Evolutionary conservation across 2,113 vertebrate genomes (phyloP).

Genomic region (Seriola dumerili): DNA sequence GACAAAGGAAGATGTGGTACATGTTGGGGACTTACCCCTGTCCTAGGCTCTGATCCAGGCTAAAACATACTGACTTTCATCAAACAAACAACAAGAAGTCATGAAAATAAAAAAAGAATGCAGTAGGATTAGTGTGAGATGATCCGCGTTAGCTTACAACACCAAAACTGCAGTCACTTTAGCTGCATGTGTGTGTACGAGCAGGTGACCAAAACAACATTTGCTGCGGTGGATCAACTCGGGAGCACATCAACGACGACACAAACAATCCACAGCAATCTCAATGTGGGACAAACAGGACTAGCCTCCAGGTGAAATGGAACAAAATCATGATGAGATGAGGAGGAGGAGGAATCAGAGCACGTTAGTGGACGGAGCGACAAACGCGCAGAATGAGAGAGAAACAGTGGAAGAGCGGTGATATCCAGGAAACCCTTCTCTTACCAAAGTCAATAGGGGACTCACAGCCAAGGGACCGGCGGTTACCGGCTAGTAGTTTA

Average conservation of each 20-base stretch:
- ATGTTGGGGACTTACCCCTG: neutral
- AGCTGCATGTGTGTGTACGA: neutral
- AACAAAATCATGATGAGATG: constrained; percentile 54
- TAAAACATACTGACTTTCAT: neutral
- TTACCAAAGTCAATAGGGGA: constrained; percentile 85
- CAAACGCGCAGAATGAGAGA: constrained; percentile 35
- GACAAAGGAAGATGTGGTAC: neutral
- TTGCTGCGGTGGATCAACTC: constrained; percentile 19
- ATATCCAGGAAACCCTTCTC: constrained; percentile 69
- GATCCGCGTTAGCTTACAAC: constrained; percentile 27
- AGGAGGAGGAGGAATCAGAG: constrained; percentile 45
- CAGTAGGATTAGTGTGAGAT: constrained; percentile 58
- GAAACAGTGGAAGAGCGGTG: constrained; percentile 43
- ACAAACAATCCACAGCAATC: constrained; percentile 67
- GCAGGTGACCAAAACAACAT: constrained; percentile 27
- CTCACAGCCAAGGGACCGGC: constrained; percentile 82
- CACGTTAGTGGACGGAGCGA: constrained; percentile 59
- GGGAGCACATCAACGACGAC: constrained; percentile 1
- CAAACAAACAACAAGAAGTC: constrained; percentile 16
- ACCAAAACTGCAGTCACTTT: constrained; percentile 18
- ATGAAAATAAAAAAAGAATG: constrained; percentile 14
- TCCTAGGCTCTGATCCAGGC: neutral
- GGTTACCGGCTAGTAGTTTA: constrained; percentile 85
- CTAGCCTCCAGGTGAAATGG: constrained; percentile 24
- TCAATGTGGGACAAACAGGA: constrained; percentile 27